A percentile compares a stretch with the other conserved stretches of the same genome.
phyloP scores from a whole-genome alignment of 2,888 invertebrate genomes.

The Torymus aiolomorphi region DNA sequence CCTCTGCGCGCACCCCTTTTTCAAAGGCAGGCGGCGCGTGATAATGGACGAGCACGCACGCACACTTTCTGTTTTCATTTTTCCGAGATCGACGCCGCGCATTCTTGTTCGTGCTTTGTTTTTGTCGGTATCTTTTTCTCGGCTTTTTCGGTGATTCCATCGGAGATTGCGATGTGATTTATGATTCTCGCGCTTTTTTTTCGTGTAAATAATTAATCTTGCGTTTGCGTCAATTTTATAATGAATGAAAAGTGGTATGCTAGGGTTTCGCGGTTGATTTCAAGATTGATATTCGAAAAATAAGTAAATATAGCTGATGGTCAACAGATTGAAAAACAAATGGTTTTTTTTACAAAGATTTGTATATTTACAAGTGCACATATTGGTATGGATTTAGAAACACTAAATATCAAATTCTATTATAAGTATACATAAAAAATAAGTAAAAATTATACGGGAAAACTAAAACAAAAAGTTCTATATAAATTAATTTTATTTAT shows the following conservation, averaged over 20 bases:
- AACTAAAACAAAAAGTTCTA: too few relatives aligned
- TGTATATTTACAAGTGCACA: too few relatives aligned
- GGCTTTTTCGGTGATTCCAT: constrained; percentile 31
- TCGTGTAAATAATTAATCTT: constrained; percentile 15
- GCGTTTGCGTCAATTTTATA: not conserved
- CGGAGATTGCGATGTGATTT: constrained; percentile 46
- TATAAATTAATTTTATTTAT: too few relatives aligned
- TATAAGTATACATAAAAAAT: too few relatives aligned
- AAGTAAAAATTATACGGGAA: too few relatives aligned
- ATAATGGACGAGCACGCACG: constrained; percentile 62
- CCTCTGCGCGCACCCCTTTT: constrained; percentile 43
- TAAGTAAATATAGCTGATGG: not conserved
- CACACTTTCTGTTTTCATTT: constrained; percentile 44
- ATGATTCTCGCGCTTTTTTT: constrained; percentile 3
- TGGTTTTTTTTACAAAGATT: not conserved
- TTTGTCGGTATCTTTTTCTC: constrained; percentile 20
- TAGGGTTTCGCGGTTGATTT: not conserved
- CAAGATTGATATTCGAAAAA: not conserved
- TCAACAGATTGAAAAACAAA: not conserved
- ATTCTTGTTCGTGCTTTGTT: constrained; percentile 40
- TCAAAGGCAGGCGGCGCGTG: constrained; percentile 53
- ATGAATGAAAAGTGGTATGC: not conserved
- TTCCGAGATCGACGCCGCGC: constrained; percentile 61
- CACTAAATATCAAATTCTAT: too few relatives aligned
- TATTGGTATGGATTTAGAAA: too few relatives aligned